These are phyloP conservation scores for Drosophila chauvacae DNA, from an alignment of 1,140 invertebrate genomes.

Conservation along the genomic window DNA sequence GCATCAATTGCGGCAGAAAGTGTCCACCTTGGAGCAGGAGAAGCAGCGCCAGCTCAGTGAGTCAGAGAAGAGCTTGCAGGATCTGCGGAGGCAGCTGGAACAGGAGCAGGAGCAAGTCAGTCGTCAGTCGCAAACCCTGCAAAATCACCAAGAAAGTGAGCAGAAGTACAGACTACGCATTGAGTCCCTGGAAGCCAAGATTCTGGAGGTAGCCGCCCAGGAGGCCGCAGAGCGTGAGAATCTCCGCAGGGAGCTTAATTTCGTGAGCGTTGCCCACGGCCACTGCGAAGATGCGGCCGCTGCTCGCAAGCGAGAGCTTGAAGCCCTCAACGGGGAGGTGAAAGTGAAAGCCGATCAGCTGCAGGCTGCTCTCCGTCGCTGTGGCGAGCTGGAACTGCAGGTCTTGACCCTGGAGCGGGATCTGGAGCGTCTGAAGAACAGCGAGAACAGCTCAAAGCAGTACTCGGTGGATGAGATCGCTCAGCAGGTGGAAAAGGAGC, in stretches of 20 bases:
- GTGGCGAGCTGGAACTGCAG: conserved; percentile 50
- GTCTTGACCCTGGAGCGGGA: conserved; percentile 61
- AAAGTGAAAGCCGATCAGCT: conserved; percentile 66
- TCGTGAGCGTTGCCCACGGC: conserved; percentile 59
- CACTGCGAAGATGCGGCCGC: conserved; percentile 64
- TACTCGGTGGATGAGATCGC: conserved; percentile 87
- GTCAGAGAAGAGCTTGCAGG: conserved; percentile 38
- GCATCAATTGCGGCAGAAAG: conserved; percentile 42
- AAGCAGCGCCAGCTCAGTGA: conserved; percentile 59
- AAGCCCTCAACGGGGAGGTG: conserved; percentile 62
- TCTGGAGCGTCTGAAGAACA: conserved; percentile 66
- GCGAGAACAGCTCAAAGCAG: conserved; percentile 73
- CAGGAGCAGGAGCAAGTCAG: conserved; percentile 57
- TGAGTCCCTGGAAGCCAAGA: conserved; percentile 50
- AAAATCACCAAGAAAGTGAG: conserved; percentile 63
- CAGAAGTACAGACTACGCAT: conserved; percentile 53
- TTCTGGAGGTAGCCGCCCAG: conserved; percentile 60
- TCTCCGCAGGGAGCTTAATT: conserved; percentile 62
- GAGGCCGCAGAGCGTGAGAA: conserved; percentile 68
- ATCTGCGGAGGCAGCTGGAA: conserved; percentile 40
- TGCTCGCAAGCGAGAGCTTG: conserved; percentile 62
- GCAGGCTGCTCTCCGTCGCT: conserved; percentile 44
- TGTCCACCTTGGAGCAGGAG: conserved; percentile 50
- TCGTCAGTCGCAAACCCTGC: conserved; percentile 52
- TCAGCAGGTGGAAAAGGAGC: conserved; percentile 86